Percentiles rank a stretch among this genome's conserved stretches.
phyloP scores from a whole-genome alignment of 2,888 invertebrate species.

The Melangyna quadrimaculata region DNA sequence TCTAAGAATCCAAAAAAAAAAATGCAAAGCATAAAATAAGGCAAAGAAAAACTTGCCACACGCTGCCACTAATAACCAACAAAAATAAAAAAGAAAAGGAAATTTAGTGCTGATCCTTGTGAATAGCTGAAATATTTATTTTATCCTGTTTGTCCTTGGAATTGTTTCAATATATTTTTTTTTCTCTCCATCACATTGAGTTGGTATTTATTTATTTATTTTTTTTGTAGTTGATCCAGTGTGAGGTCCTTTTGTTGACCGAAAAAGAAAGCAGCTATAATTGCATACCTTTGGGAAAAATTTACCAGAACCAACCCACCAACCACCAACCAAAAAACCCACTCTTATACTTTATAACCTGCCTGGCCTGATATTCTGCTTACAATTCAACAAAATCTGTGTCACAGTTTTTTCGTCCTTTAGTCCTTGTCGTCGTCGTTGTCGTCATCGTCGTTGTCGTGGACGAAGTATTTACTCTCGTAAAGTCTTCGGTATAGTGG shows the following conservation, averaged over 20 bases:
- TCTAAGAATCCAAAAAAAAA: neutral
- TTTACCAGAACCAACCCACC: slow-evolving; percentile 52
- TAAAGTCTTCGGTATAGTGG: slow-evolving; percentile 9
- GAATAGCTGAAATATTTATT: slow-evolving; percentile 63
- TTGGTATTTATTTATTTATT: neutral
- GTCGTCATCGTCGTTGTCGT: slow-evolving; percentile 12
- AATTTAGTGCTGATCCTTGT: slow-evolving; percentile 61
- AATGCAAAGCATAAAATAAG: neutral
- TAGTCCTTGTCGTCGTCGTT: slow-evolving; percentile 4
- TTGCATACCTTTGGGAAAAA: slow-evolving; percentile 66
- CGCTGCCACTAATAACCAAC: neutral
- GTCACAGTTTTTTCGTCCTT: slow-evolving; percentile 54
- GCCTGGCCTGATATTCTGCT: slow-evolving; percentile 28
- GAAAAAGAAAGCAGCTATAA: slow-evolving; percentile 60
- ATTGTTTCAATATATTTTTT: slow-evolving; percentile 6
- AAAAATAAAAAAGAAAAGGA: slow-evolving; percentile 8
- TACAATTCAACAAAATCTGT: slow-evolving; percentile 56
- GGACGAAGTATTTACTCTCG: no score
- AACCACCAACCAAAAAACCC: no score
- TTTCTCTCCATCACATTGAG: slow-evolving; percentile 2
- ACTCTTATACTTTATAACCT: slow-evolving; percentile 42
- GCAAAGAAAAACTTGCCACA: slow-evolving; percentile 6
- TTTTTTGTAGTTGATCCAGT: neutral
- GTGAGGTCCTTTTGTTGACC: slow-evolving; percentile 36
- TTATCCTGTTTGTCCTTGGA: slow-evolving; percentile 57